phyloP scores from a whole-genome alignment of 2,113 vertebrate genomes.

The Sebastes fasciatus region DNA sequence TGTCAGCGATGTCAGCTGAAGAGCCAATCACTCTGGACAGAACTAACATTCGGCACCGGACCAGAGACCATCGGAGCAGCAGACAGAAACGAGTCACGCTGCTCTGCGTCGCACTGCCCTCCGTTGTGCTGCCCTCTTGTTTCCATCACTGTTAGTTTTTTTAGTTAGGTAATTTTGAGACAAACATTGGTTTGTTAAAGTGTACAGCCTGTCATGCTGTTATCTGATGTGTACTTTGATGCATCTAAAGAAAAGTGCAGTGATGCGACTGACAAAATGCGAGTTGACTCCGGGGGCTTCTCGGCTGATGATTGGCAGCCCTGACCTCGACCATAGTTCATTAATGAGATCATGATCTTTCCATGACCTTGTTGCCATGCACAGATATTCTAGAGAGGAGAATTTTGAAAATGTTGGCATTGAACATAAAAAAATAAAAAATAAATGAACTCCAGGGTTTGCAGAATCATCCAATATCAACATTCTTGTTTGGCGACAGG shows the following conservation, averaged over 20 bases:
- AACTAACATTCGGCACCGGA: background rate
- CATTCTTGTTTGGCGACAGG: background rate
- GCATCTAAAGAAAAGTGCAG: background rate
- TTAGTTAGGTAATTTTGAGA: background rate
- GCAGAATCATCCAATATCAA: background rate
- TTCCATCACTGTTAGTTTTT: conserved; percentile 12
- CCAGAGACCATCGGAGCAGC: background rate
- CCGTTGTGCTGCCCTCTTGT: background rate
- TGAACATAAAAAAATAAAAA: background rate
- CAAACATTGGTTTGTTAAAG: background rate
- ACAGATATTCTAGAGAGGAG: background rate
- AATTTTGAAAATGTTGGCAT: background rate
- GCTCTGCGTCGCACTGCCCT: background rate
- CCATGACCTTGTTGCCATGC: background rate
- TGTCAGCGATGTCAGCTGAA: conserved; percentile 7
- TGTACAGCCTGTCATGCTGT: background rate
- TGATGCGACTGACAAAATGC: background rate
- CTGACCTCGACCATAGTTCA: background rate
- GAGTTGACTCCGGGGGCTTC: background rate
- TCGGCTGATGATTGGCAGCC: background rate
- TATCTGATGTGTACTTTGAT: background rate
- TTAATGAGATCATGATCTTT: background rate
- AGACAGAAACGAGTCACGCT: background rate
- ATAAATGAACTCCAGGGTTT: background rate
- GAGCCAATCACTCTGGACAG: conserved; percentile 8